Evolutionary conservation across 2,888 invertebrate species (phyloP), one percentile per base, ranked within the genome.

Genomic region (Pristionchus mayeri): DNA sequence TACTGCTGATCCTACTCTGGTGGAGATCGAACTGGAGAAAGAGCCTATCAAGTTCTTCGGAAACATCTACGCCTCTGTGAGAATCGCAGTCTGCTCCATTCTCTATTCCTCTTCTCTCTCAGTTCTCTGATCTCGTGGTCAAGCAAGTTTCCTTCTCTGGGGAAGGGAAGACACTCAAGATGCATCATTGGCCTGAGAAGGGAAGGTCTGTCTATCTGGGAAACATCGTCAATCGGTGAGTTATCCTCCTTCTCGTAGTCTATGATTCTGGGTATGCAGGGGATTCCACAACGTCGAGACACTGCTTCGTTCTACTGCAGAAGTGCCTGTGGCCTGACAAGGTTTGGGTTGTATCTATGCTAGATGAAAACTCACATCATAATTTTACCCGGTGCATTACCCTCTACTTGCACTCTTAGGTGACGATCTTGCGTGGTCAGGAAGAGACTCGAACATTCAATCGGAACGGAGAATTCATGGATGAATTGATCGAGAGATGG

Each of bases 211-310:
- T 67, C 21, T 67, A 67, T n/a, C 40, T 67, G 67, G 67, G 67
- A 16, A 67, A 67, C n/a, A 67, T 67, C 67, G 40, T 67, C 67
- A 67, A 67, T 67, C 67, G 67, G 67, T 67, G 11, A 63, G 9
- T 54, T 54, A 21, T 9, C n/a, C 16, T 54, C 21, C 21, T 54
- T 7, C 21, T 54, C 54, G 16, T 54, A 7, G 44, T 44, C 44
- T 9, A 44, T 9, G 6, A 44, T 44, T 44, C 6, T 9, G 6
- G 7, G 13, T 44, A 9, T 44, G 44, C n/a, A 67, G 67, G 18
- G 67, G 67, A 34, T 67, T 67, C 40, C 67, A 67, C n/a, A 67
- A 67, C 37, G 37, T 67, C 37, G 67, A 67, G n/a, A 67, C 67
- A n/a, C 67, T 37, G 34, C 37, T 67, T 67, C 67, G n/a, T 67